A percentile compares a stretch with the other conserved stretches of the same genome.
Conservation (phyloP, 2,888 invertebrate genomes). For the Holacanthella duospinosa region DNA sequence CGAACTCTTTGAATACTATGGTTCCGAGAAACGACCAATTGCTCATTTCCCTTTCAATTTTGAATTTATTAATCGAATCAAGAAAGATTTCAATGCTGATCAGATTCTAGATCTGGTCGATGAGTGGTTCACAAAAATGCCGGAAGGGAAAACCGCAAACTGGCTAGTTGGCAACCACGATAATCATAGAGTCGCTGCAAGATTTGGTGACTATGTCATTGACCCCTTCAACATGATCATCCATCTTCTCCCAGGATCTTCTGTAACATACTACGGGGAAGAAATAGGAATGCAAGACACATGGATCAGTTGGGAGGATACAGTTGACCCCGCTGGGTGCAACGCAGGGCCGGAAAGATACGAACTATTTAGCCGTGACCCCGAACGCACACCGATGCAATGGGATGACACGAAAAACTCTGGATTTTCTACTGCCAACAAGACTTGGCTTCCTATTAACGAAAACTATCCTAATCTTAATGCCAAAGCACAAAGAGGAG, state of each 20-base stretch:
- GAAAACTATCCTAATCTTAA: slow-evolving; percentile 38
- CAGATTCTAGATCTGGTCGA: slow-evolving; percentile 51
- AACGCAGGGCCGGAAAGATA: slow-evolving; percentile 54
- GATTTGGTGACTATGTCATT: no score
- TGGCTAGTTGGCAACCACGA: no score
- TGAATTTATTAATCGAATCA: no score
- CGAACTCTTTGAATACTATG: no score
- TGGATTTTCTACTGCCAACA: slow-evolving; percentile 37
- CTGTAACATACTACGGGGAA: slow-evolving; percentile 31
- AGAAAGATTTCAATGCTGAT: slow-evolving; percentile 28
- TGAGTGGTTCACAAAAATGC: slow-evolving; percentile 48
- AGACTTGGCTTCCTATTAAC: slow-evolving; percentile 39
- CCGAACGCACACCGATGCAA: slow-evolving; percentile 68
- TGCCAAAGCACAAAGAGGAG: no score
- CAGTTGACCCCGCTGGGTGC: slow-evolving; percentile 52
- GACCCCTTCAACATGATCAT: no score
- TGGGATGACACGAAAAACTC: slow-evolving; percentile 56
- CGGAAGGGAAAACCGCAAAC: slow-evolving; percentile 42
- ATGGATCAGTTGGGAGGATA: slow-evolving; percentile 16
- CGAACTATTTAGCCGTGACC: slow-evolving; percentile 52
- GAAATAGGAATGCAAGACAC: no score
- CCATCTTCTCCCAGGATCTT: no score
- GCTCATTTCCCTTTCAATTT: no score
- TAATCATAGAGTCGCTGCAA: slow-evolving; percentile 56
- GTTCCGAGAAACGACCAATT: slow-evolving; percentile 39